Evolutionary conservation across 2,888 invertebrate genomes (phyloP).

Genomic region (Dromius quadrimaculatus): DNA sequence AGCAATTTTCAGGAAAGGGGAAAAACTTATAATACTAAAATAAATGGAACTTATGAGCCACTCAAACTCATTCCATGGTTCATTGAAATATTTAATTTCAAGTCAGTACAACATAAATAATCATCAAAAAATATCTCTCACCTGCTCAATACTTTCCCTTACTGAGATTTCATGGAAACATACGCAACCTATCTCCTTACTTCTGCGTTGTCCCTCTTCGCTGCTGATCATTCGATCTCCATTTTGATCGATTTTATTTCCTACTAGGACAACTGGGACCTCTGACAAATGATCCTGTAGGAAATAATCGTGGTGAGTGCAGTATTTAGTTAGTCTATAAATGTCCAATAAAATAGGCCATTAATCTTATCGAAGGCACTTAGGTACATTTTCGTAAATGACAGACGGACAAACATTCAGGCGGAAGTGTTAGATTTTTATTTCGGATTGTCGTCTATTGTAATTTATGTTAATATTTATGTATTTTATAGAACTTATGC

Average conservation of each 20-base stretch:
- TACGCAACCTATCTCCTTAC: slow-evolving; percentile 83
- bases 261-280: slow-evolving; percentile 84
- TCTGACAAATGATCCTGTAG: slow-evolving; percentile 72
- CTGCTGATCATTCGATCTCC: slow-evolving; percentile 85
- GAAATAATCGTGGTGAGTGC: background rate
- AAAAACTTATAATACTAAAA: no score
- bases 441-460: no score
- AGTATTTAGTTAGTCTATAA: background rate
- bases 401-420: no score
- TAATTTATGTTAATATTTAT: no score
- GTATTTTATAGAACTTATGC: no score
- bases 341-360: slow-evolving; percentile 1
- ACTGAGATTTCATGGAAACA: slow-evolving; percentile 90
- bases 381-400: background rate
- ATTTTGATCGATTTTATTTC: slow-evolving; percentile 83
- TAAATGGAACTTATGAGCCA: no score
- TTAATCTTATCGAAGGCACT: background rate
- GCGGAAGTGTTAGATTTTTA: no score
- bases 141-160: slow-evolving; percentile 86
- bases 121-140: no score
- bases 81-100: no score
- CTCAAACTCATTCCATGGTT: no score
- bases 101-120: no score
- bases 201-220: slow-evolving; percentile 80
- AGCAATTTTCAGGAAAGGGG: no score